These are phyloP conservation scores for Apotomis turbidana DNA, from an alignment of 2,888 invertebrate species.

Conservation along the genomic window DNA sequence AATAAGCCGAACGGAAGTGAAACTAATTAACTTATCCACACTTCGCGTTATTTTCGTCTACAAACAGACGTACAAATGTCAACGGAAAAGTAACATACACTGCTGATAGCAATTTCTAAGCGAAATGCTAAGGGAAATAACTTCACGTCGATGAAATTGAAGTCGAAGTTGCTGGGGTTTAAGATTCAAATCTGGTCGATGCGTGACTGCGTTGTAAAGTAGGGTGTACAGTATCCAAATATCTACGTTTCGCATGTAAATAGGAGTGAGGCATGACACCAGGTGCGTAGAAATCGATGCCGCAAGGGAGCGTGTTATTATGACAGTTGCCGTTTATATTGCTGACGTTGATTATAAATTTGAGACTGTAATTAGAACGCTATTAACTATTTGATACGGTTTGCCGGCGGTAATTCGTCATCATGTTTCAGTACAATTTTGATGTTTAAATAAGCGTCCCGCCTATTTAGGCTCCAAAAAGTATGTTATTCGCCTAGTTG, in stretches of 20 bases:
- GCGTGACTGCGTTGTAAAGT: conserved; percentile 55
- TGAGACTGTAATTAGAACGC: conserved; percentile 36
- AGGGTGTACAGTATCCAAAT: conserved; percentile 74
- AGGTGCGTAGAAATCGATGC: conserved; percentile 79
- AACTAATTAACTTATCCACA: conserved; percentile 83
- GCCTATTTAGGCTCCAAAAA: too few relatives aligned
- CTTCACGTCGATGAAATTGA: conserved; percentile 49
- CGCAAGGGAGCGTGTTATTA: conserved; percentile 75
- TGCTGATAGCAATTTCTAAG: conserved; percentile 71
- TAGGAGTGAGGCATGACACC: conserved; percentile 78
- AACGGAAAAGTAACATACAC: conserved; percentile 73
- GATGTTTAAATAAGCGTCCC: background rate
- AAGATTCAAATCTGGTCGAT: conserved; percentile 55
- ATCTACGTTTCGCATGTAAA: conserved; percentile 81
- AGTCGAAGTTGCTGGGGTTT: conserved; percentile 48
- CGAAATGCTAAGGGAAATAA: conserved; percentile 64
- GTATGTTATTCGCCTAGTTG: background rate
- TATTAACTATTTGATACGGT: conserved; percentile 22
- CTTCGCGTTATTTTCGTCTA: conserved; percentile 78
- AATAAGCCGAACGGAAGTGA: conserved; percentile 80
- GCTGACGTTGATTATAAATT: conserved; percentile 51
- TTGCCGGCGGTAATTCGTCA: conserved; percentile 22
- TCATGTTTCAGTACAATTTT: background rate
- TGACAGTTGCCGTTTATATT: conserved; percentile 78
- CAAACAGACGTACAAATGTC: conserved; percentile 78